A percentile compares a stretch with the other conserved stretches of the same genome.
Conservation (phyloP, 2,113 vertebrate genomes). For the Neotoma lepida region DNA sequence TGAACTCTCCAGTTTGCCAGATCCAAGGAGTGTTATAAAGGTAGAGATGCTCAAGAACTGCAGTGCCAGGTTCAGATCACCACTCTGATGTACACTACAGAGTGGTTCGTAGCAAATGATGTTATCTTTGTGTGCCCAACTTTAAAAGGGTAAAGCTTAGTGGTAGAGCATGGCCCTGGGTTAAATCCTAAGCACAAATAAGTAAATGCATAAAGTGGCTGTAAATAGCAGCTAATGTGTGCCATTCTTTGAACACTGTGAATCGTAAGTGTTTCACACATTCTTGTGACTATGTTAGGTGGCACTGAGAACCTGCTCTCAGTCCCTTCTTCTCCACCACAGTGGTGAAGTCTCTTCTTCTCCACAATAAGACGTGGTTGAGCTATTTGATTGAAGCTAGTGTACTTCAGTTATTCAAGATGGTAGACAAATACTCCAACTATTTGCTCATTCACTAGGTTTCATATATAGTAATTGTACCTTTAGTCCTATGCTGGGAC, state of each 20-base stretch:
- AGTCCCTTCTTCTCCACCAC: background rate
- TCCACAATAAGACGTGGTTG: background rate
- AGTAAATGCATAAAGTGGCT: background rate
- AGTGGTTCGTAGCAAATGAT: background rate
- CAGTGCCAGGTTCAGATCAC: background rate
- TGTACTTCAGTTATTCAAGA: background rate
- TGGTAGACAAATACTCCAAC: background rate
- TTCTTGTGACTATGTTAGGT: background rate
- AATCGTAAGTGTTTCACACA: rapidly evolving
- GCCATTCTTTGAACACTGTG: background rate
- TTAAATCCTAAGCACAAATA: background rate
- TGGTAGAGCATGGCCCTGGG: background rate
- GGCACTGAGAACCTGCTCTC: background rate
- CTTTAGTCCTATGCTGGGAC: background rate
- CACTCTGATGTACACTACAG: background rate
- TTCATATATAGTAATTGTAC: background rate
- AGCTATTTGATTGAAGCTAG: background rate
- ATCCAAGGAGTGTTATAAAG: background rate
- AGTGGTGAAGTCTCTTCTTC: background rate
- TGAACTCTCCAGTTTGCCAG: background rate
- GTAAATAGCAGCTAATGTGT: background rate
- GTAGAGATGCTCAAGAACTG: background rate
- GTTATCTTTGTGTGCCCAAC: background rate
- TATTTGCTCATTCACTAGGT: background rate
- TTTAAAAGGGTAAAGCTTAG: background rate